Conservation (phyloP, 2,888 invertebrate genomes). For the Xylocampa areola region DNA sequence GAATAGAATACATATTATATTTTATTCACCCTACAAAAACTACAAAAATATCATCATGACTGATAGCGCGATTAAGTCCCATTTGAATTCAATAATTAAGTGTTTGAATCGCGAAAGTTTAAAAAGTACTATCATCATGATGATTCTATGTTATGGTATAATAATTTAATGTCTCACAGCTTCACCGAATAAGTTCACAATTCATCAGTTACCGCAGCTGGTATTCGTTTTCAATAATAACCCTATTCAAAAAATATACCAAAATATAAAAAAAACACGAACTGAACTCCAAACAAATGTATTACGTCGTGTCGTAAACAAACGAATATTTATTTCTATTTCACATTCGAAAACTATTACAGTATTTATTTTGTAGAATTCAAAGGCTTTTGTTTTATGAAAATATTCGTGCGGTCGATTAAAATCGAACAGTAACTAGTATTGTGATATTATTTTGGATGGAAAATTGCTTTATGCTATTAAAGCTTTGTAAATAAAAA, state of each 20-base stretch:
- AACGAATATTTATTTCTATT: conserved; percentile 4
- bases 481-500: neutral
- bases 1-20: too few species aligned
- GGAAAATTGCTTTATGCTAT: conserved; percentile 1
- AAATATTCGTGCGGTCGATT: conserved; percentile 9
- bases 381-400: neutral
- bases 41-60: too few species aligned
- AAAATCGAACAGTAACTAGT: conserved; percentile 5
- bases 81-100: too few species aligned
- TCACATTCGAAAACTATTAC: conserved; percentile 12
- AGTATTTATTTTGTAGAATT: conserved; percentile 7
- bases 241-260: neutral
- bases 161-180: too few species aligned
- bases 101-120: too few species aligned
- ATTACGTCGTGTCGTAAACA: conserved; percentile 9
- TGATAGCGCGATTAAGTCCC: too few species aligned
- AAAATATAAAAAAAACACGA: neutral
- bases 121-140: too few species aligned
- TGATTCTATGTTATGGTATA: too few species aligned
- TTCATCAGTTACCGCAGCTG: too few species aligned
- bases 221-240: too few species aligned
- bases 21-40: too few species aligned
- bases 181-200: too few species aligned
- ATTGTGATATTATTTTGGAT: neutral
- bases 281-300: neutral